Evolutionary conservation across 2,113 vertebrate genomes (phyloP).

Genomic region (Clupea harengus): DNA sequence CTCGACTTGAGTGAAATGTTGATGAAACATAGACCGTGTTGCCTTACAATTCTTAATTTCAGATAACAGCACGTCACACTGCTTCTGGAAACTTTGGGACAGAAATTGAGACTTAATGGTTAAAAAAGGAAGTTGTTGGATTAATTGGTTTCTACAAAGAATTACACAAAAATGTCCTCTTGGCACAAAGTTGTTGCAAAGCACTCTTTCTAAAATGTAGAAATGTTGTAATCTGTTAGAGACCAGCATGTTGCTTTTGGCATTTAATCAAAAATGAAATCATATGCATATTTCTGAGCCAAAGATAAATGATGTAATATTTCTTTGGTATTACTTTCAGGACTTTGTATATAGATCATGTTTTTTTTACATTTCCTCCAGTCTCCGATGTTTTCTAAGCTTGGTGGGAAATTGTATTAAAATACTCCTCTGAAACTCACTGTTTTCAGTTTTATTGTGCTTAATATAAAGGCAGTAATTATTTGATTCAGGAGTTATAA

Average conservation of each 20-base stretch:
- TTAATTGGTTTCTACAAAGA: slow-evolving; percentile 66
- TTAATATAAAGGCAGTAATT: slow-evolving; percentile 96
- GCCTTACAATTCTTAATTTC: slow-evolving; percentile 12
- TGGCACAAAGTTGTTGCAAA: slow-evolving; percentile 30
- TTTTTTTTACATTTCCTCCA: neutral
- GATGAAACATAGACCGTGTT: slow-evolving; percentile 11
- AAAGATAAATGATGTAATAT: slow-evolving; percentile 90
- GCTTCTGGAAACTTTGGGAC: slow-evolving; percentile 15
- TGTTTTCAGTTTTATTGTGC: slow-evolving; percentile 93
- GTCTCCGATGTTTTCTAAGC: slow-evolving; percentile 53
- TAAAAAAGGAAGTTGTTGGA: slow-evolving; percentile 57
- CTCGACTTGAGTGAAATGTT: slow-evolving; percentile 6
- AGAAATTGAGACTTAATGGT: slow-evolving; percentile 17
- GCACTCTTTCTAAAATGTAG: slow-evolving; percentile 60
- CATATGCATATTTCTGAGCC: slow-evolving; percentile 79
- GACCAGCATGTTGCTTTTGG: slow-evolving; percentile 84
- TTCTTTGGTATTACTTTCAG: slow-evolving; percentile 82
- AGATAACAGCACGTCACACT: neutral
- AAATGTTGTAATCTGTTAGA: slow-evolving; percentile 88
- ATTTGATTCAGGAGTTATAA: slow-evolving; percentile 99
- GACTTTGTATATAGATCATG: slow-evolving; percentile 77
- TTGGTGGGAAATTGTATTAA: slow-evolving; percentile 83
- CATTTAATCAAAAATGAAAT: slow-evolving; percentile 94
- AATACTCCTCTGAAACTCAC: slow-evolving; percentile 83
- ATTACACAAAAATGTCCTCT: slow-evolving; percentile 69